A percentile compares a stretch with the other conserved stretches of the same genome.
phyloP scores from a whole-genome alignment of 2,113 vertebrate genomes.

The Lamprotornis superbus region DNA sequence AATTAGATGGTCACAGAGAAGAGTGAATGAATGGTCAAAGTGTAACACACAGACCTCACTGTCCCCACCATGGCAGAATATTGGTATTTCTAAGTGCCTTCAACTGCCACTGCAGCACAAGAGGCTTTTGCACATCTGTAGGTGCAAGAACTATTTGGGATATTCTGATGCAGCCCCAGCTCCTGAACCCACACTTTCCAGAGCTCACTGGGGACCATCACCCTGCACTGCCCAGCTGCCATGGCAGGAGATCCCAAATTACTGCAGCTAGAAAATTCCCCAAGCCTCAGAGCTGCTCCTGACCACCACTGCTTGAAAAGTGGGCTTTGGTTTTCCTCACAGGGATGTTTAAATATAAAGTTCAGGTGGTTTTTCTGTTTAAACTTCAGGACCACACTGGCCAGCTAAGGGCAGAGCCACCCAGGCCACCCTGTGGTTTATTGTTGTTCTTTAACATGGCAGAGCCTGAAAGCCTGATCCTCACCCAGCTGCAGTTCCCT shows the following conservation, averaged over 20 bases:
- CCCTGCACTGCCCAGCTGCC: background rate
- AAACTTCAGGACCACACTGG: background rate
- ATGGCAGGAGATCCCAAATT: background rate
- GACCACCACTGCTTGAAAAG: background rate
- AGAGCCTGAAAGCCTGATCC: background rate
- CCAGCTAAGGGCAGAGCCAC: background rate
- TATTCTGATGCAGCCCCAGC: background rate
- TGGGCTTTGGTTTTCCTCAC: background rate
- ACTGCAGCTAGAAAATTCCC: background rate
- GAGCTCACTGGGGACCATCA: background rate
- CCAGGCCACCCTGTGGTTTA: background rate
- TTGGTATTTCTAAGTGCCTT: background rate
- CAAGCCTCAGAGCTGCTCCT: background rate
- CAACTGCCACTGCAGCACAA: background rate
- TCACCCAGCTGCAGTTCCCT: background rate
- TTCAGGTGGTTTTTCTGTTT: background rate
- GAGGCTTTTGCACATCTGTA: background rate
- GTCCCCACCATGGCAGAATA: background rate
- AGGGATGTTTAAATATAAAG: background rate
- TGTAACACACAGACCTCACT: rapidly evolving
- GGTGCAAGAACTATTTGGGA: background rate
- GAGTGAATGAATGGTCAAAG: background rate
- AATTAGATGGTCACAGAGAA: background rate
- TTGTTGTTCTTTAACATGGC: background rate
- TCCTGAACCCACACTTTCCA: rapidly evolving